Percentiles rank a stretch among this genome's conserved stretches.
These are phyloP conservation scores for Spodoptera exigua DNA, from an alignment of 2,888 invertebrate species.

Conservation along the genomic window DNA sequence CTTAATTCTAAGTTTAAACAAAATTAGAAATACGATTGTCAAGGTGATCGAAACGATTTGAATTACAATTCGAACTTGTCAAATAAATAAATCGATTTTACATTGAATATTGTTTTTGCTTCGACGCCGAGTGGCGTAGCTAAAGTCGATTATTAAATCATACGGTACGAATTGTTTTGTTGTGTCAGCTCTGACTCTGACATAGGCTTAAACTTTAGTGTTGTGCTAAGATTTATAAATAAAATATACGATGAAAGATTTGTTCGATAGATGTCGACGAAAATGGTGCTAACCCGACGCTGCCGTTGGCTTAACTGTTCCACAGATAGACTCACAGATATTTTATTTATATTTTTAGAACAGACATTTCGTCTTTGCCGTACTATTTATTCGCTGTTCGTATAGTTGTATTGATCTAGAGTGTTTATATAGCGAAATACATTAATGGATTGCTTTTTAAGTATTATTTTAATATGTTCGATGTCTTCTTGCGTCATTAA, in stretches of 20 bases:
- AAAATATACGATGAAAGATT: slow-evolving; percentile 40
- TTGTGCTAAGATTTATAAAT: slow-evolving; percentile 44
- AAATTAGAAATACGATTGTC: slow-evolving; percentile 28
- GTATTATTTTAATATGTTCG: neutral
- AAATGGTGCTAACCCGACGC: slow-evolving; percentile 21
- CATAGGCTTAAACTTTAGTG: slow-evolving; percentile 24
- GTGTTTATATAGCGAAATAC: neutral
- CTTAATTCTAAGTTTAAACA: slow-evolving; percentile 8
- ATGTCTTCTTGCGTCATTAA: too few species aligned
- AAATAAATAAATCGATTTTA: slow-evolving; percentile 31
- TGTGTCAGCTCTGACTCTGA: slow-evolving; percentile 15
- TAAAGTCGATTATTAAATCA: slow-evolving; percentile 49
- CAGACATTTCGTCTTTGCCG: neutral
- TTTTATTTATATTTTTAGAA: slow-evolving; percentile 40
- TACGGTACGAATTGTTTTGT: slow-evolving; percentile 20
- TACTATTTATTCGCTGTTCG: neutral
- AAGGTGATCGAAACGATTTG: slow-evolving; percentile 10
- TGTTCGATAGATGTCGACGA: slow-evolving; percentile 36
- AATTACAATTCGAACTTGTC: slow-evolving; percentile 10
- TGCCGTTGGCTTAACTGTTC: slow-evolving; percentile 29
- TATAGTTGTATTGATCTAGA: neutral
- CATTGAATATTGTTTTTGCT: slow-evolving; percentile 5
- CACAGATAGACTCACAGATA: slow-evolving; percentile 24
- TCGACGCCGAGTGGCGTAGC: slow-evolving; percentile 7
- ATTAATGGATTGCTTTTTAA: neutral